Evolutionary conservation across 2,888 invertebrate species (phyloP), one percentile per base, ranked within the genome.

Genomic region (Caenorhabditis sulstoni): DNA sequence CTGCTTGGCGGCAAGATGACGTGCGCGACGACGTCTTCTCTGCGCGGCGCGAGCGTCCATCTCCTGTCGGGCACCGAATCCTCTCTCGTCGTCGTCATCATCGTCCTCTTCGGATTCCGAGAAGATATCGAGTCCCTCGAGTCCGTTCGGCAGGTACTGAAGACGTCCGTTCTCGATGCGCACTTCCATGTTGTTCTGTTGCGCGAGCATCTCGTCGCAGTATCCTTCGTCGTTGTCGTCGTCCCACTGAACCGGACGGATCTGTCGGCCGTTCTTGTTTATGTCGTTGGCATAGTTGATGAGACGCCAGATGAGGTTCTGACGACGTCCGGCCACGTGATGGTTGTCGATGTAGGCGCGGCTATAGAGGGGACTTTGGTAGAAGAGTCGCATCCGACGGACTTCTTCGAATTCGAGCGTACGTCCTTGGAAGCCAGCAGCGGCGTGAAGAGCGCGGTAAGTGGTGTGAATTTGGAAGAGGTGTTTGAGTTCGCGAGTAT

Each of bases 1-100:
- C 14, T 59, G 58, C 29, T 68, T 68, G 5, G 58, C 29, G 18
- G 67, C 67, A n/a, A 41, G 16, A 39, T 44, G 67, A 14, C 67
- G 58, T 20, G 59, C 67, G 14, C 22, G 16, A 44, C 59, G 67
- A 18, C 67, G 58, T 50, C 59, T 23, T 18, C 52, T 23, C 8
- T 44, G 49, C 11, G 50, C 29, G 2, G 37, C 14, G 18, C 47
- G 47, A 11, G 55, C 66, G 16, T 44, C 67, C 14, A 57, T 7
- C 8, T 37, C 55, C 7, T 29, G 29, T 29, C 29, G 29, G 4
- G 29, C 29, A 23, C 22, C 58, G n/a, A 64, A n/a, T 58, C 58
- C 58, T 35, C 58, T 39, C 9, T 50, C 59, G 3, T 39, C n/a
- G 9, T 29, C 9, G 4, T 58, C 58, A 12, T 58, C 57, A 7